Percentiles rank a stretch among this genome's conserved stretches.
phyloP scores from a whole-genome alignment of 2,113 vertebrate genomes.

The Grallaria varia region DNA sequence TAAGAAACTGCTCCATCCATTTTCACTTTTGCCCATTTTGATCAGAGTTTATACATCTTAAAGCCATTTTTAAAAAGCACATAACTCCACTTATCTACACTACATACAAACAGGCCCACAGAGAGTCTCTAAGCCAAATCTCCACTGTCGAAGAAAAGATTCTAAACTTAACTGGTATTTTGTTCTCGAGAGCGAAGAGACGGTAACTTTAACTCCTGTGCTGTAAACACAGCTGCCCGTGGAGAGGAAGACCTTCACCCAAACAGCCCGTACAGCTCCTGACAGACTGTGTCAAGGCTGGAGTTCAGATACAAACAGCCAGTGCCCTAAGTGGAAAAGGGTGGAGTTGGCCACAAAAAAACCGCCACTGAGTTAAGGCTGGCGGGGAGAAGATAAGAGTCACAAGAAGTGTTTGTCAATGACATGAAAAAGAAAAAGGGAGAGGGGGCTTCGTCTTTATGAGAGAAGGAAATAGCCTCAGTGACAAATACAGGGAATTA shows the following conservation, averaged over 20 bases:
- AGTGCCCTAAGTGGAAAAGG: constrained; percentile 22
- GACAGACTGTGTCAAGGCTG: background rate
- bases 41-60: background rate
- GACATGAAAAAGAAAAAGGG: background rate
- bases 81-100: background rate
- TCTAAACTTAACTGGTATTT: constrained; percentile 40
- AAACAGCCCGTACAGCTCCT: background rate
- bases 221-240: background rate
- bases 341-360: constrained; percentile 58
- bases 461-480: background rate
- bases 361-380: constrained; percentile 42
- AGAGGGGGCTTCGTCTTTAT: background rate
- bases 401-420: background rate
- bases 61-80: background rate
- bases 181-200: background rate
- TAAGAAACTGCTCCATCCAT: background rate
- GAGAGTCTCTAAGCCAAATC: background rate
- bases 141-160: background rate
- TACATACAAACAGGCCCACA: background rate
- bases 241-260: background rate
- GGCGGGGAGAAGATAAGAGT: constrained; percentile 36
- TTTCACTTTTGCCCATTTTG: background rate
- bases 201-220: background rate
- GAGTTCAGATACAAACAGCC: constrained; percentile 32
- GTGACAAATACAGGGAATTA: background rate